Evolutionary conservation across 2,797 vertebrate genomes (phyloP).

Genomic region (Diceros bicornis): DNA sequence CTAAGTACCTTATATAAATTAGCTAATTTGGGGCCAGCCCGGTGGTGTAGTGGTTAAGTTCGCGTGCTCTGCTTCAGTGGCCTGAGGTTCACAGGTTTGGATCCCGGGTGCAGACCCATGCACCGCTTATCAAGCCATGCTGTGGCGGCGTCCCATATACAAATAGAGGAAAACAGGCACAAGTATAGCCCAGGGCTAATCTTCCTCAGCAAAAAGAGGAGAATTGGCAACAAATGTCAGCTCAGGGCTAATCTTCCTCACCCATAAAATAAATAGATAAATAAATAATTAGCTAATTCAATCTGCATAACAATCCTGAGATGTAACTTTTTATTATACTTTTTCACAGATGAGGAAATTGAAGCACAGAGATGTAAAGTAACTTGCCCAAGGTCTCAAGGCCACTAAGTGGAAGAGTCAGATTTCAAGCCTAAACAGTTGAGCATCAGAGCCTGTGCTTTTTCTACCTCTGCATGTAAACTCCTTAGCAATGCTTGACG

Average conservation of each 20-base stretch:
- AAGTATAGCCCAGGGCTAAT: no score
- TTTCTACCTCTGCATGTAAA: background rate
- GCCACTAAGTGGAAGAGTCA: background rate
- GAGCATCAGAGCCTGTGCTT: background rate
- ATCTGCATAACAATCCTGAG: conserved; percentile 1
- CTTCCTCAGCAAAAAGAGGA: no score
- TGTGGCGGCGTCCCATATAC: no score
- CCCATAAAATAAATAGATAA: no score
- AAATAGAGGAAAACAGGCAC: no score
- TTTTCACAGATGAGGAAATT: conserved; percentile 55
- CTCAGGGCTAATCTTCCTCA: no score
- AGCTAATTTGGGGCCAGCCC: background rate
- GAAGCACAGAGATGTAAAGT: background rate
- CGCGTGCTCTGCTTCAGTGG: no score
- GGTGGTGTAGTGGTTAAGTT: no score
- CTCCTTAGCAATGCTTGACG: background rate
- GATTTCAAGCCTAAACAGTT: background rate
- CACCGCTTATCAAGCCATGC: no score
- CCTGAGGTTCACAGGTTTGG: no score
- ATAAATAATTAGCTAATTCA: conserved; percentile 37
- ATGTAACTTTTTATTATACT: conserved; percentile 32
- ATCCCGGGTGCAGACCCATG: no score
- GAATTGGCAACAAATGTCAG: no score
- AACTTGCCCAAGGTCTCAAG: conserved; percentile 43
- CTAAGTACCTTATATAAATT: conserved; percentile 7